These are phyloP conservation scores for Mimas tiliae DNA, from an alignment of 2,888 invertebrate genomes.

Conservation along the genomic window DNA sequence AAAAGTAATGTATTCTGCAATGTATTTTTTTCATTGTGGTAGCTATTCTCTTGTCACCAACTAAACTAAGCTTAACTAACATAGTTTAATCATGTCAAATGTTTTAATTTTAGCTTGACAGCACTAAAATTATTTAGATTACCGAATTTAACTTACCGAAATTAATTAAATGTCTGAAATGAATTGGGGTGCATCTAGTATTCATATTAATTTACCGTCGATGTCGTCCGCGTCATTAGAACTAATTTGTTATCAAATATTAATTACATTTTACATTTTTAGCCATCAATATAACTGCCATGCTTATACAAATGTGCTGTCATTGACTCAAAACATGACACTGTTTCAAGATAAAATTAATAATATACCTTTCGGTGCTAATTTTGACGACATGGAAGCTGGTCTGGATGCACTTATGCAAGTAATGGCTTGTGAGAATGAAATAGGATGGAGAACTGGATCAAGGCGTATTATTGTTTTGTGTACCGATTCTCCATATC, in stretches of 20 bases:
- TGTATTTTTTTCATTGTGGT: background rate
- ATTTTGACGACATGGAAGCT: constrained; percentile 91
- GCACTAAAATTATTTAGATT: too few relatives aligned
- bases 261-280: too few relatives aligned
- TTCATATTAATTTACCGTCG: too few relatives aligned
- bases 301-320: constrained; percentile 88
- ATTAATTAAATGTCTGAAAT: too few relatives aligned
- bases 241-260: too few relatives aligned
- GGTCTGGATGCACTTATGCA: constrained; percentile 96
- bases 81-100: too few relatives aligned
- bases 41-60: too few relatives aligned
- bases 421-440: constrained; percentile 88
- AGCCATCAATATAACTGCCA: constrained; percentile 41
- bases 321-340: constrained; percentile 84
- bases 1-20: constrained; percentile 51
- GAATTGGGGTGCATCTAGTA: too few relatives aligned
- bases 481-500: constrained; percentile 92
- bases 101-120: too few relatives aligned
- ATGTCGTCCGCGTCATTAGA: too few relatives aligned
- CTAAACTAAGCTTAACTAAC: too few relatives aligned
- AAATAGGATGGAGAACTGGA: constrained; percentile 90
- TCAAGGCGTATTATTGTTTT: constrained; percentile 90
- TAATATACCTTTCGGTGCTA: constrained; percentile 60
- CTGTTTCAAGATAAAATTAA: constrained; percentile 52
- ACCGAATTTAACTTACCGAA: too few relatives aligned